Evolutionary conservation across 2,888 invertebrate species (phyloP).

Genomic region (Ectemnius continuus): DNA sequence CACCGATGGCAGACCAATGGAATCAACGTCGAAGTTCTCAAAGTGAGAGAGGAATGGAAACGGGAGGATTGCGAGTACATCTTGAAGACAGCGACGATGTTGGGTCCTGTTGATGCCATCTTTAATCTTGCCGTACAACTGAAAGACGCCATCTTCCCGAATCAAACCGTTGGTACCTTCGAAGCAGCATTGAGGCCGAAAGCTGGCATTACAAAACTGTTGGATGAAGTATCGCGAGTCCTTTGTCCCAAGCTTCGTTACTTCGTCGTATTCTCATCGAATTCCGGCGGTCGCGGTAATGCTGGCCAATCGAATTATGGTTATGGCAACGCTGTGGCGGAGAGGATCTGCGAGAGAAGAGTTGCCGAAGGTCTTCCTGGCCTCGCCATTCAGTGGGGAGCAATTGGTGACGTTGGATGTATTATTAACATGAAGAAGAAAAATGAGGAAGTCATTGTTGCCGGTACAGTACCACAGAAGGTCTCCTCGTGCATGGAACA

Average conservation of each 20-base stretch:
- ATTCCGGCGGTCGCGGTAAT: conserved; percentile 83
- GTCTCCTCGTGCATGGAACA: conserved; percentile 89
- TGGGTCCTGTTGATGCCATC: conserved; percentile 82
- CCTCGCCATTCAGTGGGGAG: conserved; percentile 83
- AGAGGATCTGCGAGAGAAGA: conserved; percentile 79
- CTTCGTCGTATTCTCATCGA: conserved; percentile 84
- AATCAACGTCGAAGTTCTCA: conserved; percentile 84
- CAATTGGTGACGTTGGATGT: conserved; percentile 86
- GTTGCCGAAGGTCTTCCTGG: conserved; percentile 78
- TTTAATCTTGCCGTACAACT: conserved; percentile 84
- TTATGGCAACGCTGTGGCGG: conserved; percentile 84
- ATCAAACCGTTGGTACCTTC: conserved; percentile 79
- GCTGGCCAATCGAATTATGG: conserved; percentile 84
- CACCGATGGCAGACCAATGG: conserved; percentile 85
- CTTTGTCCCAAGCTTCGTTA: conserved; percentile 78
- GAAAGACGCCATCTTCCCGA: conserved; percentile 80
- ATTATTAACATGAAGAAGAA: conserved; percentile 88
- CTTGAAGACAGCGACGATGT: conserved; percentile 79
- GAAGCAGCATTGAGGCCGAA: conserved; percentile 81
- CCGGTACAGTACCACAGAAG: conserved; percentile 91
- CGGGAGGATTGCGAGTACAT: conserved; percentile 84
- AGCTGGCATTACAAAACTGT: conserved; percentile 80
- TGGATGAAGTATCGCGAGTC: conserved; percentile 80
- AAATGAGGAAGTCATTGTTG: conserved; percentile 84
- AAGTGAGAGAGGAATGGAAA: conserved; percentile 84